These are phyloP conservation scores for Trachelus tabidus DNA, from an alignment of 2,888 invertebrate species.

Conservation along the genomic window DNA sequence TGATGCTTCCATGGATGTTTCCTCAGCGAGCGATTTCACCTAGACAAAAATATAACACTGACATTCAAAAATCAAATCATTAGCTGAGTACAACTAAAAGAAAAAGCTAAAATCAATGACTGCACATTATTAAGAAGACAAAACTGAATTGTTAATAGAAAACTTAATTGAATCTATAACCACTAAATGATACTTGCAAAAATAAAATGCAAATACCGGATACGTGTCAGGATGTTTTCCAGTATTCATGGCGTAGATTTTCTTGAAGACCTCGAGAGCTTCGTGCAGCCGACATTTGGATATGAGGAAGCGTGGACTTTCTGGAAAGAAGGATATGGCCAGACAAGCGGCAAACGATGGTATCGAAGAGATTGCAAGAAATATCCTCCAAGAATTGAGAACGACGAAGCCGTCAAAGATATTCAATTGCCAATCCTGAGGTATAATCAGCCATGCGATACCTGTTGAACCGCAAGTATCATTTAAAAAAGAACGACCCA, in stretches of 20 bases:
- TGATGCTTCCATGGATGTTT: slow-evolving; percentile 53
- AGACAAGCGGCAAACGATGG: slow-evolving; percentile 78
- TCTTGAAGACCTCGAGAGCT: slow-evolving; percentile 74
- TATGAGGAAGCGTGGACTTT: slow-evolving; percentile 84
- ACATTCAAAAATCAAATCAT: background rate
- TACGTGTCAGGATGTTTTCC: slow-evolving; percentile 73
- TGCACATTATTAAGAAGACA: background rate
- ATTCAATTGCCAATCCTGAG: slow-evolving; percentile 70
- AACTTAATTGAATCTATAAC: slow-evolving; percentile 2
- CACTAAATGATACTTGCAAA: too few species aligned
- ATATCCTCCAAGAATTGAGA: slow-evolving; percentile 74
- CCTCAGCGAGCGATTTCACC: slow-evolving; percentile 66
- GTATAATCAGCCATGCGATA: slow-evolving; percentile 81
- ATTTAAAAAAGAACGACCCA: background rate
- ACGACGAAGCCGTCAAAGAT: slow-evolving; percentile 61
- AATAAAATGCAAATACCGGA: slow-evolving; percentile 68
- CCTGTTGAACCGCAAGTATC: slow-evolving; percentile 49
- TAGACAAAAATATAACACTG: slow-evolving; percentile 36
- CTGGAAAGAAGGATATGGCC: slow-evolving; percentile 74
- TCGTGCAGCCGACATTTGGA: slow-evolving; percentile 75
- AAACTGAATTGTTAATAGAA: background rate
- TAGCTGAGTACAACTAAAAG: background rate
- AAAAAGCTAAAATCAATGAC: background rate
- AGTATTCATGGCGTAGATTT: slow-evolving; percentile 76
- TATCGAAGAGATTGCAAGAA: slow-evolving; percentile 73